A percentile compares a stretch with the other conserved stretches of the same genome.
These are phyloP conservation scores for Cichlasoma orientale DNA, from an alignment of 2,797 vertebrate species.

Conservation along the genomic window DNA sequence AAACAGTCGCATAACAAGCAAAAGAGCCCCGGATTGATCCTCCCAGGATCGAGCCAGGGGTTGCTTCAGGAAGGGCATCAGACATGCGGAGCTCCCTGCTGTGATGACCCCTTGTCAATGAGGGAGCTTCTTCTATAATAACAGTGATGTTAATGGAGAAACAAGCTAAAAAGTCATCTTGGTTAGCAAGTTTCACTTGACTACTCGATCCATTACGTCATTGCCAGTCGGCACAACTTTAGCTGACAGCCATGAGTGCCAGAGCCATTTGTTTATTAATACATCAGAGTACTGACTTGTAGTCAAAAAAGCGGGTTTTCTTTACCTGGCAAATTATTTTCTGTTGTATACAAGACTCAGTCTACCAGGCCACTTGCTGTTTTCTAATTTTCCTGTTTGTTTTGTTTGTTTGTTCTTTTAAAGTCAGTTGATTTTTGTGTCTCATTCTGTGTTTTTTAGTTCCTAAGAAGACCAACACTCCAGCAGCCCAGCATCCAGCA, in stretches of 20 bases:
- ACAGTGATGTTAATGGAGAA: not conserved
- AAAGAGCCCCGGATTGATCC: not conserved
- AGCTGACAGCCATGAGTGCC: too few species aligned
- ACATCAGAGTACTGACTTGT: not conserved
- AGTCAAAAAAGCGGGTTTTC: not conserved
- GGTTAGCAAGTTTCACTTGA: not conserved
- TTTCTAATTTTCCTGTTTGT: not conserved
- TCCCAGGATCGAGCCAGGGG: fast-evolving
- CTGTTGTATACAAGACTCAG: not conserved
- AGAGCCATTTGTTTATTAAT: not conserved
- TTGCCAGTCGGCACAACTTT: too few species aligned
- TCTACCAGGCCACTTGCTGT: not conserved
- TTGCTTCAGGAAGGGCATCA: not conserved
- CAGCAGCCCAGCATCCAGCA: slow-evolving; percentile 27
- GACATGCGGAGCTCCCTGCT: too few species aligned
- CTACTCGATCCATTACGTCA: not conserved
- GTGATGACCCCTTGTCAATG: not conserved
- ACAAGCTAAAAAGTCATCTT: not conserved
- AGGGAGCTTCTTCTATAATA: not conserved
- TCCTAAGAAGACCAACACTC: slow-evolving; percentile 55
- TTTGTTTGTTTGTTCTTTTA: too few species aligned
- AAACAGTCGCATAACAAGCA: not conserved
- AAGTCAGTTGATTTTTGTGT: too few species aligned
- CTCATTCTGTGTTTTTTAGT: slow-evolving; percentile 20
- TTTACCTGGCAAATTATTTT: not conserved